Conservation (phyloP, 2,888 invertebrate genomes). For the Netelia fuscicornis region DNA sequence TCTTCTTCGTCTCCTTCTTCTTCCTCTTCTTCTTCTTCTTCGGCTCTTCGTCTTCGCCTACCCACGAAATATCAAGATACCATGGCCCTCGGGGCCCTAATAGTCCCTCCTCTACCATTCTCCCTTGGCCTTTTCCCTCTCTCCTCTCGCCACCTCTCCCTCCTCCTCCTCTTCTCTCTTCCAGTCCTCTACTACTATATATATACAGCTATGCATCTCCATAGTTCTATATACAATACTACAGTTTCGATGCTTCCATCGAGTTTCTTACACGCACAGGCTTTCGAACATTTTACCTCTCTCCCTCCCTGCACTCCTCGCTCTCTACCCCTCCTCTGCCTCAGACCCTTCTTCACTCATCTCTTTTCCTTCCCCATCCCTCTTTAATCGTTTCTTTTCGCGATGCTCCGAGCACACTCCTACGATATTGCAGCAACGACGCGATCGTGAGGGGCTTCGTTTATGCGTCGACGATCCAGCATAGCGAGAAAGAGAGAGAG, state of each 20-base stretch:
- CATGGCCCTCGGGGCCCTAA: slow-evolving; percentile 65
- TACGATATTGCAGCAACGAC: slow-evolving; percentile 37
- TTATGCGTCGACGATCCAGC: slow-evolving; percentile 42
- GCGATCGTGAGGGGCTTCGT: slow-evolving; percentile 36
- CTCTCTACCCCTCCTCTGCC: slow-evolving; percentile 37
- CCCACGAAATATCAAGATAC: slow-evolving; percentile 72
- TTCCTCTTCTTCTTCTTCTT: slow-evolving; percentile 45
- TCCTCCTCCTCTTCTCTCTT: slow-evolving; percentile 42
- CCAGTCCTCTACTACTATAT: background rate
- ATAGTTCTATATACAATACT: background rate
- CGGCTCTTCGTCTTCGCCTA: slow-evolving; percentile 36
- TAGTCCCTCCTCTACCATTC: slow-evolving; percentile 30
- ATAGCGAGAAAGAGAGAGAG: background rate
- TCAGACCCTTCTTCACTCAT: slow-evolving; percentile 24
- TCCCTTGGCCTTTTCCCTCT: slow-evolving; percentile 52
- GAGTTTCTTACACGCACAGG: background rate
- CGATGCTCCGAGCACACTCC: slow-evolving; percentile 46
- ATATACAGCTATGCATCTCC: background rate
- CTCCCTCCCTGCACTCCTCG: slow-evolving; percentile 13
- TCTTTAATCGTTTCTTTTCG: slow-evolving; percentile 19
- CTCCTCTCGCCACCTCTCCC: slow-evolving; percentile 66
- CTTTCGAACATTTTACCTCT: background rate
- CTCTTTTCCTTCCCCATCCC: slow-evolving; percentile 24
- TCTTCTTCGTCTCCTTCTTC: slow-evolving; percentile 38
- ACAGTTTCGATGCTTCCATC: background rate